These are phyloP conservation scores for Pelodytes ibericus DNA, from an alignment of 2,797 vertebrate genomes.

Conservation along the genomic window DNA sequence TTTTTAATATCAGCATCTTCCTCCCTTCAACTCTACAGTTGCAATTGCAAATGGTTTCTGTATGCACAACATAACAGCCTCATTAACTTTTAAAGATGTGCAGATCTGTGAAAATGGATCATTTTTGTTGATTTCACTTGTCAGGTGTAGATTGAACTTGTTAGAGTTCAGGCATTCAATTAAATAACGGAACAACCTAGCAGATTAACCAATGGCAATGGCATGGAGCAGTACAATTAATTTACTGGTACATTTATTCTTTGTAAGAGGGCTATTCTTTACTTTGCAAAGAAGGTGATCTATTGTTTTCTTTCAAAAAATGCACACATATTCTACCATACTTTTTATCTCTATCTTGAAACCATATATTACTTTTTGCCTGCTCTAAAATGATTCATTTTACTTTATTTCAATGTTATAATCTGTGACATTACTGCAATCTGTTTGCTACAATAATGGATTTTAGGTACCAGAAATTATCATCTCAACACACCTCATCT, in stretches of 20 bases:
- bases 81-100: neutral
- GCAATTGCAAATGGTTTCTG: too few relatives aligned
- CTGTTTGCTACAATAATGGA: too few relatives aligned
- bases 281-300: neutral
- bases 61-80: neutral
- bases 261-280: neutral
- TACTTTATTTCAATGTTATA: too few relatives aligned
- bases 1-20: too few relatives aligned
- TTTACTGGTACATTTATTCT: neutral
- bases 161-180: neutral
- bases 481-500: too few relatives aligned
- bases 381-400: too few relatives aligned
- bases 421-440: too few relatives aligned
- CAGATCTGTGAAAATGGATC: neutral
- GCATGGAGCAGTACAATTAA: neutral
- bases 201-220: neutral
- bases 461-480: too few relatives aligned
- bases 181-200: neutral
- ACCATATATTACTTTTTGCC: too few relatives aligned
- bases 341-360: too few relatives aligned
- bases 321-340: too few relatives aligned
- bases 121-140: neutral
- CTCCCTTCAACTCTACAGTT: too few relatives aligned
- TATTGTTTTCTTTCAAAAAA: neutral
- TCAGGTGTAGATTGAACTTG: neutral